These are phyloP conservation scores for Baryphthengus martii DNA, from an alignment of 2,113 vertebrate species.

Conservation along the genomic window DNA sequence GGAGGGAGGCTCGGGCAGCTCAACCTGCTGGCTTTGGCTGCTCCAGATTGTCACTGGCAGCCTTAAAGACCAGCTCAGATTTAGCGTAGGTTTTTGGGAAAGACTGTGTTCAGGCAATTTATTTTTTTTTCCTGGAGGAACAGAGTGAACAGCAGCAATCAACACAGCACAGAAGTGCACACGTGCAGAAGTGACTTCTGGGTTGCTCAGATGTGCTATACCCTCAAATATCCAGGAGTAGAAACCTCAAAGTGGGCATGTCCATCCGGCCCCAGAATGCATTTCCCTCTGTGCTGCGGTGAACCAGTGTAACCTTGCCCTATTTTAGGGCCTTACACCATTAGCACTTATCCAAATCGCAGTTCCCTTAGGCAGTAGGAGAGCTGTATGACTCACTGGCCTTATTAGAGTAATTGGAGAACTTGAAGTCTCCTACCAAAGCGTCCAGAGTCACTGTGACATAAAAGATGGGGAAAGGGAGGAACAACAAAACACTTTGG, in stretches of 20 bases:
- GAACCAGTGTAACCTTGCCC: neutral
- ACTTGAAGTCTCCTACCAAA: constrained; percentile 29
- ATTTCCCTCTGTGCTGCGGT: neutral
- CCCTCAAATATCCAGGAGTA: neutral
- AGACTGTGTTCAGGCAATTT: neutral
- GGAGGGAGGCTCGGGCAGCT: rapidly evolving
- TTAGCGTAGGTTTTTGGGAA: neutral
- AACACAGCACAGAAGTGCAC: neutral
- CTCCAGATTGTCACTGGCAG: neutral
- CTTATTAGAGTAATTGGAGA: constrained; percentile 34
- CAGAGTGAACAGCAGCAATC: neutral
- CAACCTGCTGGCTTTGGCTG: neutral
- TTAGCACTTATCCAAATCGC: neutral
- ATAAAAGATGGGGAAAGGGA: constrained; percentile 18
- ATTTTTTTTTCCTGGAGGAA: neutral
- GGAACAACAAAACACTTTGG: constrained; percentile 13
- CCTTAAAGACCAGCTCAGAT: neutral
- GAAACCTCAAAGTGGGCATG: neutral
- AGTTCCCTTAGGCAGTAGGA: neutral
- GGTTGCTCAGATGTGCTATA: neutral
- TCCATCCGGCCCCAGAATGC: neutral
- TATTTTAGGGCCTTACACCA: neutral
- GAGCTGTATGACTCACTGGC: constrained; percentile 12
- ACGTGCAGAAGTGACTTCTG: neutral
- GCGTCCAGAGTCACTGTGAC: constrained; percentile 35